phyloP scores from a whole-genome alignment of 2,888 invertebrate genomes.

The Melanchra persicariae region DNA sequence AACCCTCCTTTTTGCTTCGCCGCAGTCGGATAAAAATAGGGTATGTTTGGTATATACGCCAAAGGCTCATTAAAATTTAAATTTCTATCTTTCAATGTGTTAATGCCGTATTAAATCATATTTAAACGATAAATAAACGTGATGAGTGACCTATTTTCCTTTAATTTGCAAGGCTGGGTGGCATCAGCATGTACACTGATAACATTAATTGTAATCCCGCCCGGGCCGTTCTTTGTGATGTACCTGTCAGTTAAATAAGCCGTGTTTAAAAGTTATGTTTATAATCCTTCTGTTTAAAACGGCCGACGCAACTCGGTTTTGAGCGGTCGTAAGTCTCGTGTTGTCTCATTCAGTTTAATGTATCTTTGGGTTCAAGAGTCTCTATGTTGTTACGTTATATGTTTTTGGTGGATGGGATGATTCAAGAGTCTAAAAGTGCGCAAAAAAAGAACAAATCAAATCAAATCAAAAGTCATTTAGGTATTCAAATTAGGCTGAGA shows the following conservation, averaged over 20 bases:
- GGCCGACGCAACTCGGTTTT: not conserved
- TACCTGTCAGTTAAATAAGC: constrained; percentile 35
- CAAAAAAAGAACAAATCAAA: no score
- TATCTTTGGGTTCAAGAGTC: no score
- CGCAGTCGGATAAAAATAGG: no score
- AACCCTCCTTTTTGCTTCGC: no score
- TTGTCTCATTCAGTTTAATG: not conserved
- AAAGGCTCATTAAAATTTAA: not conserved
- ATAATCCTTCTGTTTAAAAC: constrained; percentile 24
- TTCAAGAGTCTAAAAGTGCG: no score
- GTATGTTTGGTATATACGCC: no score
- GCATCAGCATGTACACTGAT: constrained; percentile 17
- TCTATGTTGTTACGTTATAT: no score
- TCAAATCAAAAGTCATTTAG: no score
- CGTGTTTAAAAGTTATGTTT: constrained; percentile 29
- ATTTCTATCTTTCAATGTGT: not conserved
- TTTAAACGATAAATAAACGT: constrained; percentile 12
- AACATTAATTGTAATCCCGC: constrained; percentile 33
- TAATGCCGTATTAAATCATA: constrained; percentile 1
- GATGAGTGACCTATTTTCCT: constrained; percentile 25
- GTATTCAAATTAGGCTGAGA: no score
- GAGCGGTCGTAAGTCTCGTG: not conserved
- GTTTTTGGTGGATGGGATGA: no score
- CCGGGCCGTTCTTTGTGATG: constrained; percentile 25
- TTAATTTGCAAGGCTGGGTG: constrained; percentile 31